Conservation (phyloP, 2,113 vertebrate genomes). For the Nycticebus coucang region DNA sequence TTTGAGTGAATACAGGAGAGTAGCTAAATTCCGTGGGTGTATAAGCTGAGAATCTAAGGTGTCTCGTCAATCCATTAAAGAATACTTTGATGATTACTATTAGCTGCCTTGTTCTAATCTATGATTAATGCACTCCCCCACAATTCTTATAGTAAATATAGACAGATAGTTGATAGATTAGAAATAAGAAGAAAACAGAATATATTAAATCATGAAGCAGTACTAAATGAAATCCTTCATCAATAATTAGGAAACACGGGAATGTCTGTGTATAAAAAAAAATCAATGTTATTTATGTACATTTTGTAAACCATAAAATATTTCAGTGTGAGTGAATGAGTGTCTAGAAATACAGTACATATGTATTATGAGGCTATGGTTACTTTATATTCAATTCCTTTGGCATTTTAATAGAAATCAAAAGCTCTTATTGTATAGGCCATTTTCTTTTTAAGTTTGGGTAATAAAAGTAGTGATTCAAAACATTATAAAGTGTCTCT, state of each 20-base stretch:
- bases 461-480: conserved; percentile 69
- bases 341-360: conserved; percentile 48
- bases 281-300: neutral
- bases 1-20: neutral
- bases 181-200: neutral
- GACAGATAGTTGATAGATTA: neutral
- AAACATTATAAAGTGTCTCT: conserved; percentile 76
- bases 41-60: neutral
- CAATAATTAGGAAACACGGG: conserved; percentile 44
- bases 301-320: conserved; percentile 71
- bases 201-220: neutral
- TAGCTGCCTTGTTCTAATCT: neutral
- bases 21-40: neutral
- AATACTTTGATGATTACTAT: neutral
- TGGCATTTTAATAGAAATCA: conserved; percentile 72
- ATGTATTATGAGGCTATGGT: conserved; percentile 57
- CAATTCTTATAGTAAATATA: neutral
- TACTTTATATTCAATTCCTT: conserved; percentile 80
- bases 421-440: conserved; percentile 60
- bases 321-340: conserved; percentile 54
- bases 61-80: neutral
- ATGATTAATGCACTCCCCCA: neutral
- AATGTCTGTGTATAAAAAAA: conserved; percentile 35
- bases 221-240: conserved; percentile 1
- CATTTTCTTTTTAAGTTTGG: conserved; percentile 63